Evolutionary conservation across 1,140 invertebrate species (phyloP), one percentile per base, ranked within the genome.

Genomic region (Anoplophora glabripennis): DNA sequence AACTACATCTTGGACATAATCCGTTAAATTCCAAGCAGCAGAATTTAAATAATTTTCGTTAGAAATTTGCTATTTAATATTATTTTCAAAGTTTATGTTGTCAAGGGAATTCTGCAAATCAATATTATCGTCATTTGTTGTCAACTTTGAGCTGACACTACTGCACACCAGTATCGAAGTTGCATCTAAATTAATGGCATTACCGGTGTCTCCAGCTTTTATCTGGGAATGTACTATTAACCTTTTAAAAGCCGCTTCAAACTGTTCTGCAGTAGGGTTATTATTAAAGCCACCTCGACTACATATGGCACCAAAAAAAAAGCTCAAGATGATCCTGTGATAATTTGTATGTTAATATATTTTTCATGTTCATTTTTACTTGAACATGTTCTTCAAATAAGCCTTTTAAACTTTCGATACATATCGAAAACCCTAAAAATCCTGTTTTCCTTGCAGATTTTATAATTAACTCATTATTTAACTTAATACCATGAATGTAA

Each of bases 281-380:
- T 76, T 73, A 58, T 75, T 76, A 41, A 57, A 60, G 7, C 75
- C 72, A 11, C 72, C 69, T 60, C 53, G 41, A 45, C 51, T 48
- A 47, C 72, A 40, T 17, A 76, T 67, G 8, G 55, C 59, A 10
- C 55, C 46, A n/a, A 65, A 76, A 78, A 60, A 76, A 72, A 7
- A 70, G 42, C 66, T 78, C 74, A 10, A 77, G 41, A 57, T 75
- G 72, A 60, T 78, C 75, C 58, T 77, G 73, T 11, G 65, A 70
- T 7, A 77, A 49, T 63, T 74, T 77, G 55, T 76, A 74, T 1
- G 70, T 71, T 48, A 70, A 41, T 14, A 74, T 34, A 58, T 71
- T 70, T n/a, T 57, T 51, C 17, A 64, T 34, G 34, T 51, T 12
- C 34, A 42, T 35, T 41, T 65, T 65, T 48, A 54, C 40, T 47